phyloP scores from a whole-genome alignment of 1,140 invertebrate genomes.

The Saccostrea glomerata region DNA sequence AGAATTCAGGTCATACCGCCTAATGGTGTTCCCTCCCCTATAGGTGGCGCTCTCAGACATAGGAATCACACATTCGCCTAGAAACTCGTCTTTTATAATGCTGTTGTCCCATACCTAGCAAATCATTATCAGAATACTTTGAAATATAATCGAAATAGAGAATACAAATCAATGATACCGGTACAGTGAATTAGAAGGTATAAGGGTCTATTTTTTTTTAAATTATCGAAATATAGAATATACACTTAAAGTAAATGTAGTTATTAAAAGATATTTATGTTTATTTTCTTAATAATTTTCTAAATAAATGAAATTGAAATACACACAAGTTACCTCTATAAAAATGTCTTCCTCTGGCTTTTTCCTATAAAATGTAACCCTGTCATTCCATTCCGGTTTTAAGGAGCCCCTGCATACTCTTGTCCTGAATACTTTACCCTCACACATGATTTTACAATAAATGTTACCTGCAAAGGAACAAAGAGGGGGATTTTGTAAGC shows the following conservation, averaged over 20 bases:
- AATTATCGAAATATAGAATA: too few species aligned
- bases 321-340: constrained; percentile 68
- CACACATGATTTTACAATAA: constrained; percentile 82
- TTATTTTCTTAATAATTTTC: too few species aligned
- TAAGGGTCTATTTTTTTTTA: too few species aligned
- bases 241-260: too few species aligned
- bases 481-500: background rate
- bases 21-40: constrained; percentile 69
- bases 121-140: background rate
- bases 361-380: constrained; percentile 75
- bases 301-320: too few species aligned
- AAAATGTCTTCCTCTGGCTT: constrained; percentile 73
- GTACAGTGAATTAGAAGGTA: too few species aligned
- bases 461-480: constrained; percentile 75
- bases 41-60: constrained; percentile 69
- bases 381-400: constrained; percentile 80
- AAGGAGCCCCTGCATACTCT: constrained; percentile 77
- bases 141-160: background rate
- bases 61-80: constrained; percentile 68
- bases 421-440: constrained; percentile 79
- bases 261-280: too few species aligned
- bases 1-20: constrained; percentile 64
- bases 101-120: constrained; percentile 72
- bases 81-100: constrained; percentile 65
- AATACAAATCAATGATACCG: too few species aligned